Evolutionary conservation across 2,888 invertebrate species (phyloP).

Genomic region (Pemphredon lugubris): DNA sequence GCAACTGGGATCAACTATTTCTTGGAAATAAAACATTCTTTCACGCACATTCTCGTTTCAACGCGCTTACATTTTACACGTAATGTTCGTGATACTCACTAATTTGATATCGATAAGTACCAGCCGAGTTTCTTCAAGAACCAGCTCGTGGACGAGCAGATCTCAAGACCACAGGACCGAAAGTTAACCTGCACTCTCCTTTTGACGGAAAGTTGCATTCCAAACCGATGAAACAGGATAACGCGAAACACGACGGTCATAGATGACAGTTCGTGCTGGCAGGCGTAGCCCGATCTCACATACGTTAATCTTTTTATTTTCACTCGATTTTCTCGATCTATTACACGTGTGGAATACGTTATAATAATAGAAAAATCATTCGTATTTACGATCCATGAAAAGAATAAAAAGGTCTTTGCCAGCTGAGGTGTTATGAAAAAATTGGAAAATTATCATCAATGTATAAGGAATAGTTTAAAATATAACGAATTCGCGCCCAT

Average conservation of each 20-base stretch:
- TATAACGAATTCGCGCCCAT: no score
- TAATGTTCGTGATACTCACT: constrained; percentile 72
- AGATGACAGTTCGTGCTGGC: constrained; percentile 39
- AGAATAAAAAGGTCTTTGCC: no score
- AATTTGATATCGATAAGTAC: constrained; percentile 67
- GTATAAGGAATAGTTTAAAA: no score
- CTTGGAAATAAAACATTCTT: no score
- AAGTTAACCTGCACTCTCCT: constrained; percentile 68
- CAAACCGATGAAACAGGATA: constrained; percentile 61
- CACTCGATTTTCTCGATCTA: background rate
- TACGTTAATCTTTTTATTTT: background rate
- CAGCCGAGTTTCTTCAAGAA: constrained; percentile 70
- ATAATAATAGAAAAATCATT: no score
- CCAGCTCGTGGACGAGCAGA: constrained; percentile 72
- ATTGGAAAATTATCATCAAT: no score
- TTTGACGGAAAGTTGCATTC: constrained; percentile 73
- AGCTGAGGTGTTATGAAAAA: no score
- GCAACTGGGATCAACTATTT: no score
- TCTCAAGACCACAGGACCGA: constrained; percentile 70
- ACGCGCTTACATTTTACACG: no score
- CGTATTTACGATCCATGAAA: no score
- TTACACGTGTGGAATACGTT: background rate
- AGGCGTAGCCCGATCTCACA: constrained; percentile 24
- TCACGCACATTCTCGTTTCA: no score
- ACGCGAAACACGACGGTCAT: constrained; percentile 36